Conservation (phyloP, 2,888 invertebrate species). For the Epinotia nisella region DNA sequence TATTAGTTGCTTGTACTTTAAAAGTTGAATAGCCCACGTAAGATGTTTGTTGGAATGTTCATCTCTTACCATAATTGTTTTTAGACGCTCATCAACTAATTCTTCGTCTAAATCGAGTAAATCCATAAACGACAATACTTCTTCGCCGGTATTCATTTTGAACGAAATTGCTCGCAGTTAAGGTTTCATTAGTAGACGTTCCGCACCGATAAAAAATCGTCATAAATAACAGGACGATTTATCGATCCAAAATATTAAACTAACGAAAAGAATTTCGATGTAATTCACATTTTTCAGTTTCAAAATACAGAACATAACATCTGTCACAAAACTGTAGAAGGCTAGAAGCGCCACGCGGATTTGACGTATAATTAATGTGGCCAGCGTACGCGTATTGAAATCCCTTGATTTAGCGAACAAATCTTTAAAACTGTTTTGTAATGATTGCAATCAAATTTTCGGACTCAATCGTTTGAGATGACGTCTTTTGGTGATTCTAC, state of each 20-base stretch:
- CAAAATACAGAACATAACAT: slow-evolving; percentile 36
- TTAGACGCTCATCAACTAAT: slow-evolving; percentile 68
- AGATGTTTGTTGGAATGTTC: slow-evolving; percentile 63
- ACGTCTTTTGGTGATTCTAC: no score
- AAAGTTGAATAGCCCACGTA: slow-evolving; percentile 61
- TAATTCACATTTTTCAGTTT: slow-evolving; percentile 5
- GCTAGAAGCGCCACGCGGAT: slow-evolving; percentile 32
- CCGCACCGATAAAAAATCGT: not conserved
- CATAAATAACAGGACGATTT: not conserved
- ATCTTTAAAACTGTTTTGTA: not conserved
- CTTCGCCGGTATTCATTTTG: slow-evolving; percentile 54
- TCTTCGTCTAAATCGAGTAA: slow-evolving; percentile 77
- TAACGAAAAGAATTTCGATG: not conserved
- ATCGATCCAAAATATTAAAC: not conserved
- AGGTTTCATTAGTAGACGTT: no score
- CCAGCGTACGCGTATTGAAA: slow-evolving; percentile 3
- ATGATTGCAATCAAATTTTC: no score
- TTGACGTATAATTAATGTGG: slow-evolving; percentile 25
- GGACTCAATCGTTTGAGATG: no score
- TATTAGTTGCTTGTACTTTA: slow-evolving; percentile 76
- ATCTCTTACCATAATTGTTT: slow-evolving; percentile 63
- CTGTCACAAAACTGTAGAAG: slow-evolving; percentile 11
- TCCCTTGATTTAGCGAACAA: not conserved
- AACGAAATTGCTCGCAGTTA: slow-evolving; percentile 39
- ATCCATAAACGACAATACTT: slow-evolving; percentile 69